phyloP scores from a whole-genome alignment of 1,140 invertebrate genomes.

The Drosophila azteca region DNA sequence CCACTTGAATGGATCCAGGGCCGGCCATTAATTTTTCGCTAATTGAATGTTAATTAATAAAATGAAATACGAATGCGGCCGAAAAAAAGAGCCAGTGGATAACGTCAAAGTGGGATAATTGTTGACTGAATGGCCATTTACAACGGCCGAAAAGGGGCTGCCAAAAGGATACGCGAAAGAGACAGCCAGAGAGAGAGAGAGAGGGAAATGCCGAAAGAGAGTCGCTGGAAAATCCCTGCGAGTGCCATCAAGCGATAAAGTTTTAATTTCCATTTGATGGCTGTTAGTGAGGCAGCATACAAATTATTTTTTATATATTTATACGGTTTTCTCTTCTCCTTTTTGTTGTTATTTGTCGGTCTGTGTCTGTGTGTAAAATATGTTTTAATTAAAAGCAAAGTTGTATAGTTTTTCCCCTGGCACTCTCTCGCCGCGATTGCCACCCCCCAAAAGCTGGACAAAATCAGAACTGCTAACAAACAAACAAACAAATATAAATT shows the following conservation, averaged over 20 bases:
- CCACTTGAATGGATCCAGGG: slow-evolving; percentile 33
- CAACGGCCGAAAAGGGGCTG: slow-evolving; percentile 3
- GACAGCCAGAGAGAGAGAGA: no score
- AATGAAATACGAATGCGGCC: slow-evolving; percentile 21
- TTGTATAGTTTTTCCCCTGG: slow-evolving; percentile 46
- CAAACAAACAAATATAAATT: slow-evolving; percentile 75
- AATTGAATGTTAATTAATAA: slow-evolving; percentile 78
- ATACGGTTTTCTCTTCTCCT: neutral
- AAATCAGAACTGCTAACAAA: slow-evolving; percentile 67
- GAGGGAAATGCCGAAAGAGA: no score
- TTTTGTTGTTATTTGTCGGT: neutral
- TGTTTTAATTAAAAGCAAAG: slow-evolving; percentile 79
- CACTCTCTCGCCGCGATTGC: slow-evolving; percentile 30
- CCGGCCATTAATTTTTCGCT: slow-evolving; percentile 45
- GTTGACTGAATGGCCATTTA: slow-evolving; percentile 68
- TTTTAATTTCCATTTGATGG: slow-evolving; percentile 63
- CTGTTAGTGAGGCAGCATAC: slow-evolving; percentile 45
- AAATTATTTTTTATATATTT: slow-evolving; percentile 31
- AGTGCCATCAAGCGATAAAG: slow-evolving; percentile 36
- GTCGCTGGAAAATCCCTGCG: slow-evolving; percentile 12
- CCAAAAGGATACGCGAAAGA: no score
- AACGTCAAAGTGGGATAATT: slow-evolving; percentile 42
- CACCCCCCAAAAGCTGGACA: slow-evolving; percentile 39
- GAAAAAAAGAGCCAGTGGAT: slow-evolving; percentile 1
- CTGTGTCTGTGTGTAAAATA: slow-evolving; percentile 54